Evolutionary conservation across 2,113 vertebrate species (phyloP).

Genomic region (Podarcis cretensis): DNA sequence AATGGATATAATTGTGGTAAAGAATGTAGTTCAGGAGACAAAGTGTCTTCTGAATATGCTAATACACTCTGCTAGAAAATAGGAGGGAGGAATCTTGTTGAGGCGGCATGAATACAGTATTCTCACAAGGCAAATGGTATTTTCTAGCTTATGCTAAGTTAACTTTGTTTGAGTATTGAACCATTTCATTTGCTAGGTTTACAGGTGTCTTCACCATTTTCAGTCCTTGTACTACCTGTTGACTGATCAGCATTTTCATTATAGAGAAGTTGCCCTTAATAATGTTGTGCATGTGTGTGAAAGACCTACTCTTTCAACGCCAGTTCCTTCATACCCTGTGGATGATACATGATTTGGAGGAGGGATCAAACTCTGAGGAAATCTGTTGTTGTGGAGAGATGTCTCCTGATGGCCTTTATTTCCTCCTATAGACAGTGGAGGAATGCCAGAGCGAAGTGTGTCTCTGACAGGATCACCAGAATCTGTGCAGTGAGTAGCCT

Average conservation of each 20-base stretch:
- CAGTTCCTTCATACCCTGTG: neutral
- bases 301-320: neutral
- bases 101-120: neutral
- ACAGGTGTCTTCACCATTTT: neutral
- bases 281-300: neutral
- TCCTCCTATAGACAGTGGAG: constrained; percentile 83
- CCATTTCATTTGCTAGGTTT: neutral
- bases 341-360: neutral
- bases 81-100: neutral
- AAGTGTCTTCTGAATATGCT: neutral
- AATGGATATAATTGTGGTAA: neutral
- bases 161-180: neutral
- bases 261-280: neutral
- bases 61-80: neutral
- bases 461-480: constrained; percentile 88
- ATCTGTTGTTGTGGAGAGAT: neutral
- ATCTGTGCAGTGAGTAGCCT: constrained; percentile 84
- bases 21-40: neutral
- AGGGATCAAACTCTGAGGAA: neutral
- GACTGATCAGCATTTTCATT: neutral
- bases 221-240: neutral
- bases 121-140: neutral
- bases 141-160: neutral
- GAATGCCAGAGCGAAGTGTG: constrained; percentile 87
- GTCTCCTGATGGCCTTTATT: neutral